Base-by-base conservation (phyloP, 2,113 vertebrate species). In the Gavialis gangeticus region DNA sequence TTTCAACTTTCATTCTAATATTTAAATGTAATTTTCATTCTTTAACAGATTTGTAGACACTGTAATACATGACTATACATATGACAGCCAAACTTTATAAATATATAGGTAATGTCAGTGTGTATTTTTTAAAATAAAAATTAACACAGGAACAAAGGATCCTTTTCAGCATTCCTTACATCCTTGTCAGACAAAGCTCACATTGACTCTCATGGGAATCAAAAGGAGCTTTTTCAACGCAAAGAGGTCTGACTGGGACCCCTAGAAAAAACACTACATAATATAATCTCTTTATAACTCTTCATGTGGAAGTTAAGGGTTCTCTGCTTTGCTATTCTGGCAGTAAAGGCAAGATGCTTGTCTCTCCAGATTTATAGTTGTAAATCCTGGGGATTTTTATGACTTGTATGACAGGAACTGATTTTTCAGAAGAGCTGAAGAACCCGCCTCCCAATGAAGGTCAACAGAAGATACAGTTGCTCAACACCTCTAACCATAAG, bases 231-330 rank as follows among this genome's bases (percentile, higher is more conserved):
- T 77, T 93, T n/a, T 77, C 75, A 79, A 57, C 75, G 76, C 25
- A 91, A 95, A 94, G 5, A 5, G 25, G 46, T 84, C 69, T 85
- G 83, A 94, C 84, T 12, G 94, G 28, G 59, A 85, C 85, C 12
- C 76, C 83, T 75, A 86, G 85, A 86, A 95, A 37, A 37, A 75
- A 92, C 14, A 75, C 78, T 6, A 30, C 75, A 83, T 6, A 79
- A 28, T 28, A 25, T 76, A 79, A 95, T 78, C 12, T 24, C n/a
- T 28, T 87, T 84, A 90, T 84, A 94, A 86, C 9, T 58, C 4
- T 58, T 37, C 77, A 18, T 71, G 77, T 81, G 86, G 73, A 73
- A 93, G 57, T 6, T 21, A 54, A 19, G 57, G 37, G 79, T 60
- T 27, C 7, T 84, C 10, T 10, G 13, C 54, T 95, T 73, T 92